Base-by-base conservation (phyloP, 92 coral and sea anemone species). In the Parazoanthus darwini region DNA sequence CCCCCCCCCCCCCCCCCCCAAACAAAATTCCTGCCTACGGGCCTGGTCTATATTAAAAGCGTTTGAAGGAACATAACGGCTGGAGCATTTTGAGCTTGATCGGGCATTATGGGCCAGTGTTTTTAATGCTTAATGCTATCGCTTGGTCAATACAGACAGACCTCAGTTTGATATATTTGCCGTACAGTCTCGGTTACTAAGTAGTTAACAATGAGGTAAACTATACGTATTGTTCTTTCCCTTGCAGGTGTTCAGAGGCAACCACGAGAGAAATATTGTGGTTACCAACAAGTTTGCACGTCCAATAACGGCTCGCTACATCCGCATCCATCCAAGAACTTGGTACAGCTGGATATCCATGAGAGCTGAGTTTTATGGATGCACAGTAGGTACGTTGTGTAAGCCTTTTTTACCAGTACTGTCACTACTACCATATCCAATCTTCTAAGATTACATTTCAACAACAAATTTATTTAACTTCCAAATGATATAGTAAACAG, bases 321-420 rank as follows among this genome's bases (percentile, higher is more conserved):
- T 94, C 37, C 94, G 98, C 50, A 74, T 96, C 77, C 94, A 96
- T 63, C 95, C 97, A 8, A 79, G 93, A 82, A 91, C 92, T 78
- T 91, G 94, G 93, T 82, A 91, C 18, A 76, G 81, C 42, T 90
- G 92, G 89, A 82, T 94, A 56, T 91, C 96, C 74, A 88, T 96
- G 98, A 85, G 98, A 48, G 91, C 90, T 18, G 98, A 96, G 87
- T 90, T 96, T 65, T 93, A 92, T 29, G 98, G 98, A 13, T 96
- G 98, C 29, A 84, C 78, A 71, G 87, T 71, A 70, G 87, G 87
- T 84, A 84, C 35, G 87, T 84, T 35, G 68, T 71, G 10, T 25
- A 71, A 70, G 68, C 3, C 16, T 4, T 37, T 70, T 48, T 5
- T 84, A 7, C 26, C n/a, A 43, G 59, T 42, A 5, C 18, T 29